Percentiles rank a stretch among this genome's conserved stretches.
phyloP scores from a whole-genome alignment of 1,140 invertebrate genomes.

The Lasioglossum baleicum region DNA sequence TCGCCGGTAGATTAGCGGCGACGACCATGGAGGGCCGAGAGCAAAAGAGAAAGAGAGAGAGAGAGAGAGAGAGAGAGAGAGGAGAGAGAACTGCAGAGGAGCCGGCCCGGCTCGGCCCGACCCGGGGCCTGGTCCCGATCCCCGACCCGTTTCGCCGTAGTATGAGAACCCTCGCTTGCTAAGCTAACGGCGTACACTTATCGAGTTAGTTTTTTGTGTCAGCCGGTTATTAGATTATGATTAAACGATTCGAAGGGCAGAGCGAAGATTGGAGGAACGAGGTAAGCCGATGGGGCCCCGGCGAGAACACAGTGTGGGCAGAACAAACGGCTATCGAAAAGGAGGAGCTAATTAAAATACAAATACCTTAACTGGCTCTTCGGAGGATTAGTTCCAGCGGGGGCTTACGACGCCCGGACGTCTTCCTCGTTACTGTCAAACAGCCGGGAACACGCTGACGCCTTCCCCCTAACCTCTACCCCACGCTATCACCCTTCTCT shows the following conservation, averaged over 20 bases:
- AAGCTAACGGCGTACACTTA: conserved; percentile 66
- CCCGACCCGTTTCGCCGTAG: neutral
- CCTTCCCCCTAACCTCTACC: neutral
- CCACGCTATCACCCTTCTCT: neutral
- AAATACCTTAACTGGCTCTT: conserved; percentile 74
- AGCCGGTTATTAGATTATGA: conserved; percentile 80
- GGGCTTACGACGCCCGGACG: conserved; percentile 53
- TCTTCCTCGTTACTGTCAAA: conserved; percentile 65
- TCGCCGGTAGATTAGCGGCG: conserved; percentile 14
- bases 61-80: no score
- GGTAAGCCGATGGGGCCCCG: conserved; percentile 29
- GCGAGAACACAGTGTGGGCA: conserved; percentile 52
- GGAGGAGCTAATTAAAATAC: conserved; percentile 77
- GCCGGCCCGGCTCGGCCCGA: neutral
- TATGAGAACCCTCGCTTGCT: conserved; percentile 22
- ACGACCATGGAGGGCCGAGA: neutral
- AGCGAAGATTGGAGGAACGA: conserved; percentile 39
- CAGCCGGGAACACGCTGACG: conserved; percentile 31
- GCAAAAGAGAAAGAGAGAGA: no score
- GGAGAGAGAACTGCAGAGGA: no score
- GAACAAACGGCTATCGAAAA: conserved; percentile 74
- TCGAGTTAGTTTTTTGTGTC: conserved; percentile 78
- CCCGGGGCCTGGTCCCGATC: neutral
- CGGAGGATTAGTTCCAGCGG: conserved; percentile 67
- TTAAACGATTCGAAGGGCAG: conserved; percentile 75